Conservation (phyloP, 64 coral and sea anemone species). For the Porites lutea region DNA sequence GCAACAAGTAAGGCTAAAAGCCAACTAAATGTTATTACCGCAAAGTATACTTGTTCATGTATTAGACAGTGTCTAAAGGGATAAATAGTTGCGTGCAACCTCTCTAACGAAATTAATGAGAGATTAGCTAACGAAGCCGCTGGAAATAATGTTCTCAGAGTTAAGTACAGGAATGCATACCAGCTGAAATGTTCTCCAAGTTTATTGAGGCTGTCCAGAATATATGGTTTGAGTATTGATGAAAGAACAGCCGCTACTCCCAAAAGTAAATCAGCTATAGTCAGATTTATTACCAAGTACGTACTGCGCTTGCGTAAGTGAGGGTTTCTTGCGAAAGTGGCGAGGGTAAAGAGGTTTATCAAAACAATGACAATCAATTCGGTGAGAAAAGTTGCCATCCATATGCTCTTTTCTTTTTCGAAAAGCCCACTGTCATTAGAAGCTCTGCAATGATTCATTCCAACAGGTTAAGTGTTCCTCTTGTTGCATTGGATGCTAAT, state of each 20-base stretch:
- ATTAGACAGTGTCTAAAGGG: not conserved
- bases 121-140: not conserved
- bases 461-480: no score
- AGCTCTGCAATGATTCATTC: no score
- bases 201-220: not conserved
- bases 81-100: not conserved
- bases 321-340: not conserved
- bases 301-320: conserved; percentile 34
- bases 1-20: not conserved
- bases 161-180: not conserved
- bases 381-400: not conserved
- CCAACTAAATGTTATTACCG: not conserved
- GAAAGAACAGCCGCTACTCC: not conserved
- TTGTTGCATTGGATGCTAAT: no score
- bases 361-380: not conserved
- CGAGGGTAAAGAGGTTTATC: not conserved
- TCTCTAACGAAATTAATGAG: not conserved
- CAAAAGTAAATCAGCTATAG: not conserved
- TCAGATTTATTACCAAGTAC: conserved; percentile 3
- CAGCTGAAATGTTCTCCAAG: not conserved
- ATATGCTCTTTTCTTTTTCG: no score
- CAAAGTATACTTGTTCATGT: not conserved
- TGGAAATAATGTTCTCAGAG: not conserved
- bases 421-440: no score
- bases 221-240: not conserved